Evolutionary conservation across 1,140 invertebrate genomes (phyloP).

Genomic region (Carcinoscorpius rotundicauda): DNA sequence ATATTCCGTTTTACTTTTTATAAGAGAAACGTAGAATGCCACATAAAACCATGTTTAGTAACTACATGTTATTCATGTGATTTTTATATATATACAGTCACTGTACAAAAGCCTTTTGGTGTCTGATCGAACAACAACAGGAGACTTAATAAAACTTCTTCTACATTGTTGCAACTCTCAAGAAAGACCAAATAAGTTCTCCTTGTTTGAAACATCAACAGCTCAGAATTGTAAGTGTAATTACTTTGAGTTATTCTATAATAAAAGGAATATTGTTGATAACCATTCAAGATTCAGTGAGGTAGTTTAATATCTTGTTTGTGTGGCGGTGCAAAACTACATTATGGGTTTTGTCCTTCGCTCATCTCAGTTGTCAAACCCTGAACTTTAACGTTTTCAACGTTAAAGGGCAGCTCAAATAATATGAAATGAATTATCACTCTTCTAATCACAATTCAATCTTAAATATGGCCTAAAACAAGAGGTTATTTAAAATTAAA

Average conservation of each 20-base stretch:
- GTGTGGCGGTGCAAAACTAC: background rate
- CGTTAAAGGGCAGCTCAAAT: no score
- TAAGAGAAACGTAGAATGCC: no score
- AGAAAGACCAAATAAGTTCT: conserved; percentile 69
- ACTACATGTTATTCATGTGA: background rate
- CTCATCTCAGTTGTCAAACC: no score
- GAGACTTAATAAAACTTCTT: conserved; percentile 71
- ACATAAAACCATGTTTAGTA: no score
- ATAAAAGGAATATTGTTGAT: background rate
- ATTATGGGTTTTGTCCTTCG: no score
- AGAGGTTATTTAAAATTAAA: no score
- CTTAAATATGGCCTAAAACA: no score
- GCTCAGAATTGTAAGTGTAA: conserved; percentile 19
- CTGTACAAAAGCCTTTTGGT: conserved; percentile 83
- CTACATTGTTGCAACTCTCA: conserved; percentile 69
- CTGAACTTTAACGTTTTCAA: no score
- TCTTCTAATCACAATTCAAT: no score
- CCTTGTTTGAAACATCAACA: conserved; percentile 59
- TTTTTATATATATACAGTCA: conserved; percentile 38
- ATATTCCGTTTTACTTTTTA: no score
- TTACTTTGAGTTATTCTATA: background rate
- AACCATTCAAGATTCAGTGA: background rate
- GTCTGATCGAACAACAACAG: conserved; percentile 72
- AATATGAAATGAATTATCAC: no score
- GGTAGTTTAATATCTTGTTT: background rate